Conservation (phyloP, 2,113 vertebrate genomes). For the Phylloscopus whistleri region DNA sequence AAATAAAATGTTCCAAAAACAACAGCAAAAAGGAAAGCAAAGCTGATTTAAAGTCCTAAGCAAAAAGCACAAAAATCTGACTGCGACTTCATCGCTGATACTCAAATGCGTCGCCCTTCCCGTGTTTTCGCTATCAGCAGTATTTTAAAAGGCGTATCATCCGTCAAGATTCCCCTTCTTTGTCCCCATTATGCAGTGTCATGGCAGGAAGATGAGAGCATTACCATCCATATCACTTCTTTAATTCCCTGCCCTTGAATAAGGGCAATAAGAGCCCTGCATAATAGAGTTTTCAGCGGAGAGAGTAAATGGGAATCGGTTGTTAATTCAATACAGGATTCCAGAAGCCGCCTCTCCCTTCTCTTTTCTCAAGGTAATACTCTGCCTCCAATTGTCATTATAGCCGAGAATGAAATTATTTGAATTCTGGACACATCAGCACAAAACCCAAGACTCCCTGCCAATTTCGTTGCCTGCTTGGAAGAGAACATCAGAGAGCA, state of each 20-base stretch:
- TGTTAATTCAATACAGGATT: constrained; percentile 31
- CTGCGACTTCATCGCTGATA: background rate
- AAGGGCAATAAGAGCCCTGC: constrained; percentile 45
- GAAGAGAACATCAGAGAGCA: constrained; percentile 67
- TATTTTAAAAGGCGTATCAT: constrained; percentile 64
- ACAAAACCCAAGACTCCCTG: constrained; percentile 71
- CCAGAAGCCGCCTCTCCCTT: constrained; percentile 53
- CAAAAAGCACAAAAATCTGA: background rate
- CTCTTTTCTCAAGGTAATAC: constrained; percentile 68
- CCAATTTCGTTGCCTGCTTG: constrained; percentile 68
- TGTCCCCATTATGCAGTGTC: constrained; percentile 68
- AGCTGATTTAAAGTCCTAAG: background rate
- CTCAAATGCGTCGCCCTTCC: background rate
- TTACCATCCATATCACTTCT: constrained; percentile 64
- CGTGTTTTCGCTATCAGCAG: constrained; percentile 42
- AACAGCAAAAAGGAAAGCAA: background rate
- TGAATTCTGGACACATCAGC: constrained; percentile 77
- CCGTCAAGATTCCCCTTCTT: constrained; percentile 61
- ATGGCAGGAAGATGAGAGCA: constrained; percentile 42
- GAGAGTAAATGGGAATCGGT: constrained; percentile 1
- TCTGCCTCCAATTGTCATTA: constrained; percentile 60
- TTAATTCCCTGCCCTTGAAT: constrained; percentile 73
- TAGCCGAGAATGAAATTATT: constrained; percentile 71
- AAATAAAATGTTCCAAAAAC: background rate
- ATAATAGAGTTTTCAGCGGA: constrained; percentile 35